phyloP scores from a whole-genome alignment of 2,113 vertebrate species.

The Cynocephalus volans region DNA sequence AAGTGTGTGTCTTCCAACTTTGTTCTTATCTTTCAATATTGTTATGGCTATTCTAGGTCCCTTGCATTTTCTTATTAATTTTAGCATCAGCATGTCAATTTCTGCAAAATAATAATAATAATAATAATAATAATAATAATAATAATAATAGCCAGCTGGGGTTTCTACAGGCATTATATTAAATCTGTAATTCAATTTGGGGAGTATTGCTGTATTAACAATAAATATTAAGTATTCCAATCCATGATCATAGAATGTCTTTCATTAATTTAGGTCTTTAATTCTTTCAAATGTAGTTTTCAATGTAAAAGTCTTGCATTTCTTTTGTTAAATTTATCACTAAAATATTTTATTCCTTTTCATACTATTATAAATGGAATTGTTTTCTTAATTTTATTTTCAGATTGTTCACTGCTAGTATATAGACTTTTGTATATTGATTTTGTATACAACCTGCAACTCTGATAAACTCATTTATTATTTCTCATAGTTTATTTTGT shows the following conservation, averaged over 20 bases:
- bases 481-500: conserved; percentile 9
- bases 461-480: not conserved
- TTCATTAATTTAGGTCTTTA: not conserved
- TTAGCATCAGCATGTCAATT: not conserved
- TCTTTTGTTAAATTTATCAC: not conserved
- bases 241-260: not conserved
- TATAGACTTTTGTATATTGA: not conserved
- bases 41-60: not conserved
- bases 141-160: not conserved
- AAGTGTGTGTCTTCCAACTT: not conserved
- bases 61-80: not conserved
- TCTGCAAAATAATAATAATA: not conserved
- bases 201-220: not conserved
- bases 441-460: not conserved
- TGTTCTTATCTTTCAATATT: conserved; percentile 8
- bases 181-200: not conserved
- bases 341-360: conserved; percentile 32
- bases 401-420: not conserved
- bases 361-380: not conserved
- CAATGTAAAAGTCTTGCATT: not conserved
- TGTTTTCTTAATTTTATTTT: conserved; percentile 28
- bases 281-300: conserved; percentile 22
- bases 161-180: not conserved
- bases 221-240: not conserved
- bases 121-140: too few species aligned